These are phyloP conservation scores for Gymnocephalus cernua DNA, from an alignment of 2,113 vertebrate genomes.

Conservation along the genomic window DNA sequence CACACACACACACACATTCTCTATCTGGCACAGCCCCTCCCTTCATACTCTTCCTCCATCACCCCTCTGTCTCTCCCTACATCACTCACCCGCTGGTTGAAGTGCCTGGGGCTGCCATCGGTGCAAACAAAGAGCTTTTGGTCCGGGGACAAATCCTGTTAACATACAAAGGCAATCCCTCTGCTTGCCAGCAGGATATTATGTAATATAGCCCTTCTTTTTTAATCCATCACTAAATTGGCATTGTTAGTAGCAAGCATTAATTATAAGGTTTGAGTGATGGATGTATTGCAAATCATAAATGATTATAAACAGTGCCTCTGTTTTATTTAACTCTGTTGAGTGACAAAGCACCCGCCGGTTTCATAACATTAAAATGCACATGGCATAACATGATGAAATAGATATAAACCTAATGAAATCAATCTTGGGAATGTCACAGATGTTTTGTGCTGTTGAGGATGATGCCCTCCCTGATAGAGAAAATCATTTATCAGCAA, in stretches of 20 bases:
- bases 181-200: conserved; percentile 51
- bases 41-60: conserved; percentile 5
- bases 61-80: conserved; percentile 46
- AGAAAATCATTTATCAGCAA: background rate
- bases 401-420: conserved; percentile 5
- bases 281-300: conserved; percentile 45
- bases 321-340: conserved; percentile 37
- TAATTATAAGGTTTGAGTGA: conserved; percentile 53
- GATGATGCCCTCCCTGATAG: background rate
- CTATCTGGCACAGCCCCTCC: background rate
- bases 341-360: background rate
- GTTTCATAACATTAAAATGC: conserved; percentile 13
- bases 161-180: conserved; percentile 66
- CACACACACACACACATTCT: background rate
- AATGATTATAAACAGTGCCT: conserved; percentile 17
- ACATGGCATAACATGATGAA: background rate
- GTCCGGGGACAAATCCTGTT: conserved; percentile 69
- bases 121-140: conserved; percentile 68
- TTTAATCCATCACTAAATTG: conserved; percentile 50
- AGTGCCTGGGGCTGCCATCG: conserved; percentile 45
- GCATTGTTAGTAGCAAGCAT: conserved; percentile 31
- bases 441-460: background rate
- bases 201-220: conserved; percentile 44
- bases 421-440: background rate
- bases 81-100: conserved; percentile 64